A percentile compares a stretch with the other conserved stretches of the same genome.
Conservation (phyloP, 2,113 vertebrate species). For the Ochotona curzoniae region DNA sequence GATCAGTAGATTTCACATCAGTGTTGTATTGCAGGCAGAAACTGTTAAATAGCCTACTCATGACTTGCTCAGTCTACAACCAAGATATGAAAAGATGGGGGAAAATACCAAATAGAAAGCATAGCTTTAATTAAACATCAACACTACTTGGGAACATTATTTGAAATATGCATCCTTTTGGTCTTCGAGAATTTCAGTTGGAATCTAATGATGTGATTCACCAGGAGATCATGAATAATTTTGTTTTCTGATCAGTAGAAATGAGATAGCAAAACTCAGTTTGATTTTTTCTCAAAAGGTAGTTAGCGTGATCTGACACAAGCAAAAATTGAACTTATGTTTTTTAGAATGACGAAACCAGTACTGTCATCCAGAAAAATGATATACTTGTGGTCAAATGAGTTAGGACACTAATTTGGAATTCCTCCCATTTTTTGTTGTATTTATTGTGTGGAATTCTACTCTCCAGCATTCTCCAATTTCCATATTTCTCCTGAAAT, state of each 20-base stretch:
- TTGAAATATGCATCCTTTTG: background rate
- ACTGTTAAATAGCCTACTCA: background rate
- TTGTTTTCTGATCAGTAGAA: background rate
- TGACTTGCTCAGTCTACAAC: background rate
- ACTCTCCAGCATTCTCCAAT: background rate
- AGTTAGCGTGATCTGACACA: background rate
- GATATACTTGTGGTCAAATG: background rate
- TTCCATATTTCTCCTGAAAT: background rate
- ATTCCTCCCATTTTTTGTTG: background rate
- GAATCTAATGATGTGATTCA: background rate
- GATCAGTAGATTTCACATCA: conserved; percentile 14
- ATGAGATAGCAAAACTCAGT: background rate
- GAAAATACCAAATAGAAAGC: background rate
- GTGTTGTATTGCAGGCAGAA: background rate
- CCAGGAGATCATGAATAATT: background rate
- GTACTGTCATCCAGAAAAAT: background rate
- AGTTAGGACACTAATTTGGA: background rate
- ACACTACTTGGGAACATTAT: background rate
- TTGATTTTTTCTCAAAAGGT: background rate
- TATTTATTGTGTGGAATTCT: background rate
- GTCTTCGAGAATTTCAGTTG: background rate
- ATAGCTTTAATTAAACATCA: background rate
- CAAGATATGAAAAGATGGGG: background rate
- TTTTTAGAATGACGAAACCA: background rate
- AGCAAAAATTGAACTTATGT: background rate